Evolutionary conservation across 2,888 invertebrate species (phyloP), one percentile per base, ranked within the genome.

Genomic region (Caenorhabditis sp.): DNA sequence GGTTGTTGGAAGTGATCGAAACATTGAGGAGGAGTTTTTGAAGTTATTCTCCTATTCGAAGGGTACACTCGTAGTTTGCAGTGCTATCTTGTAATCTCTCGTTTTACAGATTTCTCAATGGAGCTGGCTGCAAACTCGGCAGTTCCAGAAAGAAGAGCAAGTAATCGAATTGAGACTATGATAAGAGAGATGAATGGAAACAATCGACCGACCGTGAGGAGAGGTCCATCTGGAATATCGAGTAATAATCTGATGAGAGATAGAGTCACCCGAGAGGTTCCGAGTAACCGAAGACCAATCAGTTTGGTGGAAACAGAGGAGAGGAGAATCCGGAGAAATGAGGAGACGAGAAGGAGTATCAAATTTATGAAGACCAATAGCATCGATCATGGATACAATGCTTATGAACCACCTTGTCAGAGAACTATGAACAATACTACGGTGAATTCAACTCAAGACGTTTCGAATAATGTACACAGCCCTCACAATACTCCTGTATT

Each of bases 21-120:
- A 83, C 38, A 88, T 91, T 54, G 91, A 91, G 77, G 84, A 87
- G 26, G 91, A 91, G 64, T 91, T 91, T 75, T 80, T 91, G 26
- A 83, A 87, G 22, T 64, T 91, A 44, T 91, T 91, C 73, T 87
- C 89, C 28, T 88, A 86, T 51, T 88, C 89, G 4, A 82, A 86
- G 87, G 70, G 89, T 88, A 28, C 38, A 38, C 7, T 54, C 8
- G 49, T 3, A 4, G 49, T 19, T 51, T 56, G 24, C 64, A 12
- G 12, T 10, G 2, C 7, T n/a, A 16, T 6, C 7, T 47, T 12
- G 0, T 44, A 44, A n/a, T n/a, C n/a, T n/a, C n/a, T n/a, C n/a
- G n/a, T 56, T 51, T 56, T 72, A 0, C 75, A 81, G 82, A 82
- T 19, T 77, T 82, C 47, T 77, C 76, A 7, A 68, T 56, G 41